These are phyloP conservation scores for Helleia helle DNA, from an alignment of 2,888 invertebrate species.

Conservation along the genomic window DNA sequence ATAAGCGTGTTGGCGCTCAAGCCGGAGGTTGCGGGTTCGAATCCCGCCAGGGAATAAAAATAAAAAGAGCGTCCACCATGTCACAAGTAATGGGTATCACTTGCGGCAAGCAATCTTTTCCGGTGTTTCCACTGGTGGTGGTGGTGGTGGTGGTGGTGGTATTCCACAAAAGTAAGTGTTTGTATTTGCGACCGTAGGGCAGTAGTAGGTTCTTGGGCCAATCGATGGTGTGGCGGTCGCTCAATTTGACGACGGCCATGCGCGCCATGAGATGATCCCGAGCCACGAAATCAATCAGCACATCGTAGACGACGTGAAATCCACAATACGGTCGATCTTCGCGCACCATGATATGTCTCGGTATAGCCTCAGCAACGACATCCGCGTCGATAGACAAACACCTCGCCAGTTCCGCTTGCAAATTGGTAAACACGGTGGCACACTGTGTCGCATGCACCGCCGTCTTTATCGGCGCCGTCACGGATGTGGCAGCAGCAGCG, in stretches of 20 bases:
- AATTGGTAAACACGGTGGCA: too few species aligned
- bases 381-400: too few species aligned
- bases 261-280: conserved; percentile 6
- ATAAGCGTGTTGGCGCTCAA: too few species aligned
- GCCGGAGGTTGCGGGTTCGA: too few species aligned
- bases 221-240: conserved; percentile 8
- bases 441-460: too few species aligned
- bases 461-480: too few species aligned
- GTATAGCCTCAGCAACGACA: too few species aligned
- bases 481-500: too few species aligned
- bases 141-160: not conserved
- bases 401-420: too few species aligned
- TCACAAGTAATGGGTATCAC: conserved; percentile 6
- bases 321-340: conserved; percentile 9
- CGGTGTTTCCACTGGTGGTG: not conserved
- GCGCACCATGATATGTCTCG: too few species aligned
- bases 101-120: not conserved
- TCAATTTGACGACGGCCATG: conserved; percentile 9
- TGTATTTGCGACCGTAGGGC: conserved; percentile 9
- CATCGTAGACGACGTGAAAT: conserved; percentile 8
- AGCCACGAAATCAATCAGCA: conserved; percentile 8
- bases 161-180: conserved; percentile 7
- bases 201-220: conserved; percentile 9
- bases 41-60: too few species aligned
- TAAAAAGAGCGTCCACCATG: conserved; percentile 3